phyloP scores from a whole-genome alignment of 2,113 vertebrate genomes.

The Tamias sibiricus region DNA sequence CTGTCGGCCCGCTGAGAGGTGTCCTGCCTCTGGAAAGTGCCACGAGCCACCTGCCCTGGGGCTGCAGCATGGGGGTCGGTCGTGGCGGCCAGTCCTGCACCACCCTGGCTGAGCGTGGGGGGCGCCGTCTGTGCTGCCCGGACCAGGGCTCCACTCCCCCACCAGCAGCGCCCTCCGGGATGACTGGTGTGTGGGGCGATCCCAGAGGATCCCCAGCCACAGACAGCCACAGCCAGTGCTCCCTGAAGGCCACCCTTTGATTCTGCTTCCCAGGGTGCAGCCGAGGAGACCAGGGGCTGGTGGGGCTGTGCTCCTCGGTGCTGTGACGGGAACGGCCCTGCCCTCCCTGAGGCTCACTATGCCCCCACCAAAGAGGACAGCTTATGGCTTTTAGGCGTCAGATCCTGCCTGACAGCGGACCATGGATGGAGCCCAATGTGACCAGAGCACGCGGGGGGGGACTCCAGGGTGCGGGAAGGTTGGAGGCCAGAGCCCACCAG shows the following conservation, averaged over 20 bases:
- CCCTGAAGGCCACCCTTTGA: rapidly evolving
- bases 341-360: no score
- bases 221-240: background rate
- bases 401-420: background rate
- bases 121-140: rapidly evolving
- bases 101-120: no score
- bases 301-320: no score
- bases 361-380: no score
- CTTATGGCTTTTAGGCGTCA: no score
- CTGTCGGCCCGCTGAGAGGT: no score
- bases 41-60: no score
- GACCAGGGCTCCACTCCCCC: background rate
- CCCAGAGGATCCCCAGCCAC: rapidly evolving
- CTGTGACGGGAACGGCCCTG: no score
- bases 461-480: background rate
- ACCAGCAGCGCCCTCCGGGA: rapidly evolving
- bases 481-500: background rate
- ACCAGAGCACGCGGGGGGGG: background rate
- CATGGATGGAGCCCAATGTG: rapidly evolving
- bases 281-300: rapidly evolving
- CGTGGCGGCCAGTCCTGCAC: no score
- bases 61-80: no score
- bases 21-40: background rate
- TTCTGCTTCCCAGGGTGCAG: background rate
- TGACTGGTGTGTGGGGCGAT: rapidly evolving